Base-by-base conservation (phyloP, 23 tunicate species). In the Botrylloides violaceus region DNA sequence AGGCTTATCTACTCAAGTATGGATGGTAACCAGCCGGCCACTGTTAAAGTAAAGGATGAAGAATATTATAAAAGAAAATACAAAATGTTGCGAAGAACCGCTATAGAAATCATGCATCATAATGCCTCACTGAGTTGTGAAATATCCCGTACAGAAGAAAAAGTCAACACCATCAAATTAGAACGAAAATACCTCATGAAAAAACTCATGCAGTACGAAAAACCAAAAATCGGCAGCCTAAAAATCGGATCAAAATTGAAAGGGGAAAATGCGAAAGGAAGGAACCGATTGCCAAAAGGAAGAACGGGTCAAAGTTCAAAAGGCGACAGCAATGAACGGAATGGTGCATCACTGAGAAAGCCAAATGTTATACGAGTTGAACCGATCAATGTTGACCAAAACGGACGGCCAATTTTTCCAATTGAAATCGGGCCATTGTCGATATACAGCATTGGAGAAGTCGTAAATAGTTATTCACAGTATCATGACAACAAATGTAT, bases 161-260 rank as follows among this genome's bases (percentile, higher is more conserved):
- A 37, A 37, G 37, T 43, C 18, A 19, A 39, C 23, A 43, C 74
- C 26, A 43, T 43, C 20, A 68, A 68, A 68, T 23, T 43, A n/a
- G 74, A 68, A 43, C 43, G 74, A 1, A 68, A 68, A 43, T 68
- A 37, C 37, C 58, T 68, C 27, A 19, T 68, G 57, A 68, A 68
- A 43, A 68, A 68, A 36, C 74, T 68, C 0, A 20, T 37, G 74
- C 74, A 68, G 37, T 68, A 68, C 47, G 74, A 68, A 68, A 68
- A 68, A 43, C 74, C 74, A 24, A 68, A 68, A 24, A 35, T 37
- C 23, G 21, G 26, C 25, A 23, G 29, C 0, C 47, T 43, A 30
- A n/a, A 37, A 68, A n/a, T n/a, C n/a, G 19, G 21, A 0, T 60
- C 65, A 15, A 31, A 35, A 36, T 37, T 26, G 27, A 68, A 68